Conservation (phyloP, 2,888 invertebrate genomes). For the Diploptera punctata region DNA sequence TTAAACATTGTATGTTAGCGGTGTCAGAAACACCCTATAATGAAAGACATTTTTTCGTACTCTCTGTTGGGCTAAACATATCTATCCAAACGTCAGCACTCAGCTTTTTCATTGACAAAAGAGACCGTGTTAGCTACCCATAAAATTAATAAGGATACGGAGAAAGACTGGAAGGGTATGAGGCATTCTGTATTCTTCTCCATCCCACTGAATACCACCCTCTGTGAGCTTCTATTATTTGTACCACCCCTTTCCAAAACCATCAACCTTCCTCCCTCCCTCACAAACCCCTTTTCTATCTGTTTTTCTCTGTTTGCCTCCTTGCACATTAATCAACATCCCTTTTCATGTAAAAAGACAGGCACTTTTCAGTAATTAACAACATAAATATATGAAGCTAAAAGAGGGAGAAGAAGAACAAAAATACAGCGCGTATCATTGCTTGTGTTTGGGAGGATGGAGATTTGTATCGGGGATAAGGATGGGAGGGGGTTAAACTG, state of each 20-base stretch:
- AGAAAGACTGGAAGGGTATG: not conserved
- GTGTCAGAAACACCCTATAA: too few relatives aligned
- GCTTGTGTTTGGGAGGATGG: not conserved
- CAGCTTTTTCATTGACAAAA: not conserved
- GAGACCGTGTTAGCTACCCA: constrained; percentile 22
- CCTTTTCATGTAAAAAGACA: constrained; percentile 33
- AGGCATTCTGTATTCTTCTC: not conserved
- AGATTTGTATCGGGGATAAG: not conserved
- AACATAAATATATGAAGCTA: constrained; percentile 38
- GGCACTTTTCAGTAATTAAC: constrained; percentile 42
- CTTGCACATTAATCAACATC: constrained; percentile 37
- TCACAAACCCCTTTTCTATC: not conserved
- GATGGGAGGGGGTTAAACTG: not conserved
- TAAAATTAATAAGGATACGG: constrained; percentile 22
- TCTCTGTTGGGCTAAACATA: not conserved
- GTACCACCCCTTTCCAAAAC: not conserved
- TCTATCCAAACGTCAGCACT: not conserved
- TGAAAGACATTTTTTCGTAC: too few relatives aligned
- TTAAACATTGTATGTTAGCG: too few relatives aligned
- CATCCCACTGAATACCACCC: not conserved
- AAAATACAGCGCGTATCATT: constrained; percentile 1
- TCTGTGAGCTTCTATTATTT: constrained; percentile 13
- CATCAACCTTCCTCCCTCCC: too few relatives aligned
- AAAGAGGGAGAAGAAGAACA: constrained; percentile 9
- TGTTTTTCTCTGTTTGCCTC: constrained; percentile 7